Conservation (phyloP, 2,888 invertebrate genomes). For the Microdon myrmicae region DNA sequence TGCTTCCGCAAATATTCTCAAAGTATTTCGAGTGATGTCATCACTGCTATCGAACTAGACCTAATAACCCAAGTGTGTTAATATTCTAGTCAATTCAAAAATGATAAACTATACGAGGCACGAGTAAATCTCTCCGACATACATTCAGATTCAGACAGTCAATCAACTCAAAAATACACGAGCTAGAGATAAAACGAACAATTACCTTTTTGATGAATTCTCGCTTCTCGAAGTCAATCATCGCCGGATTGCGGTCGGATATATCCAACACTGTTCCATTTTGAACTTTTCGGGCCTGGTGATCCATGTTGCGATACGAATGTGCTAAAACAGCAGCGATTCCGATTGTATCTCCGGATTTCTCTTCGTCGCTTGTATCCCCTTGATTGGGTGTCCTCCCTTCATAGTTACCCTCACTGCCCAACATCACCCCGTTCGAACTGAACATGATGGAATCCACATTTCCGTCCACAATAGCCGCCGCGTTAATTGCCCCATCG, state of each 20-base stretch:
- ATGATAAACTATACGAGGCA: no score
- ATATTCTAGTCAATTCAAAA: no score
- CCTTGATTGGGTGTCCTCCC: constrained; percentile 9
- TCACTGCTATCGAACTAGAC: no score
- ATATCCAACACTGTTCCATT: constrained; percentile 29
- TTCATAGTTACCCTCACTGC: constrained; percentile 53
- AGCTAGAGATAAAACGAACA: constrained; percentile 1
- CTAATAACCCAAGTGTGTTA: no score
- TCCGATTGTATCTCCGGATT: constrained; percentile 6
- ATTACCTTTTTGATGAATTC: constrained; percentile 66
- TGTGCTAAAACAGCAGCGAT: constrained; percentile 31
- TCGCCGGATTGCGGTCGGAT: constrained; percentile 62
- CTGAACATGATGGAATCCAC: constrained; percentile 63
- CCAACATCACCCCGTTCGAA: constrained; percentile 35
- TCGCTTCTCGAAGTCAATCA: constrained; percentile 64
- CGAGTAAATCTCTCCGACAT: no score
- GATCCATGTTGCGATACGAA: constrained; percentile 6
- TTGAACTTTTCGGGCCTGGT: background rate
- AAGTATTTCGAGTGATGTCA: no score
- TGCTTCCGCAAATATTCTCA: no score
- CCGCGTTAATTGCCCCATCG: constrained; percentile 53
- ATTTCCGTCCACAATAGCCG: constrained; percentile 61
- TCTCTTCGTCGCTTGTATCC: background rate
- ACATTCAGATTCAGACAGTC: no score
- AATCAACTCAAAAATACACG: constrained; percentile 2